Percentiles rank a stretch among this genome's conserved stretches.
These are phyloP conservation scores for Apis dorsata DNA, from an alignment of 1,140 invertebrate genomes.

Conservation along the genomic window DNA sequence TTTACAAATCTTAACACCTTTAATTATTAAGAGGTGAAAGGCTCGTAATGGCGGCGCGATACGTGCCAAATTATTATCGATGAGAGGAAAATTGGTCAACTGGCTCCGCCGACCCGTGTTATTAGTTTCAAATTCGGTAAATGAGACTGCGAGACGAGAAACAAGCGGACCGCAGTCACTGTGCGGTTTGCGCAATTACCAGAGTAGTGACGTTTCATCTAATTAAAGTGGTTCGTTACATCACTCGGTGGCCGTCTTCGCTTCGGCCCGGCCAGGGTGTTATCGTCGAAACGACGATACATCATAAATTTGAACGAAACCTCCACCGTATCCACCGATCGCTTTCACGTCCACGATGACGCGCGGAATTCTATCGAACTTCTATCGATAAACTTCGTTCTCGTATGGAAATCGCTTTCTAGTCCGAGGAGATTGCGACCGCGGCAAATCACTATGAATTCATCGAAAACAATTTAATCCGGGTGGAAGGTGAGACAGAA, in stretches of 20 bases:
- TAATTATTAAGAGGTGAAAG: neutral
- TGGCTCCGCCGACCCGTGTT: slow-evolving; percentile 44
- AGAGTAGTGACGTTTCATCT: slow-evolving; percentile 3
- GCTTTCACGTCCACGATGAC: neutral
- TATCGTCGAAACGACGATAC: neutral
- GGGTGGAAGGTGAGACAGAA: slow-evolving; percentile 44
- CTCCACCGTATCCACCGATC: neutral
- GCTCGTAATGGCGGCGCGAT: neutral
- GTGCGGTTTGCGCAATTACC: slow-evolving; percentile 41
- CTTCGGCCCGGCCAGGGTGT: too few species aligned
- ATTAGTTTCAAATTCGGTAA: slow-evolving; percentile 59
- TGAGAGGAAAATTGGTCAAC: slow-evolving; percentile 48
- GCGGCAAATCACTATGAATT: slow-evolving; percentile 59
- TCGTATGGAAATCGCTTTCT: slow-evolving; percentile 28
- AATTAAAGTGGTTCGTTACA: slow-evolving; percentile 43
- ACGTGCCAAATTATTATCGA: slow-evolving; percentile 25
- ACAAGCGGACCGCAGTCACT: slow-evolving; percentile 52
- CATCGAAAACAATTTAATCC: slow-evolving; percentile 64
- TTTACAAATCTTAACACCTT: slow-evolving; percentile 5
- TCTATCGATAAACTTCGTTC: slow-evolving; percentile 17
- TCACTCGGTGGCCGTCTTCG: neutral
- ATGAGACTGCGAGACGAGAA: slow-evolving; percentile 51
- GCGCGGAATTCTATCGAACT: neutral
- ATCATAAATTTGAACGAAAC: neutral
- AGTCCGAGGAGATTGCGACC: slow-evolving; percentile 44